Percentiles rank a stretch among this genome's conserved stretches.
phyloP scores from a whole-genome alignment of 2,113 vertebrate species.

The Brienomyrus longianalis region DNA sequence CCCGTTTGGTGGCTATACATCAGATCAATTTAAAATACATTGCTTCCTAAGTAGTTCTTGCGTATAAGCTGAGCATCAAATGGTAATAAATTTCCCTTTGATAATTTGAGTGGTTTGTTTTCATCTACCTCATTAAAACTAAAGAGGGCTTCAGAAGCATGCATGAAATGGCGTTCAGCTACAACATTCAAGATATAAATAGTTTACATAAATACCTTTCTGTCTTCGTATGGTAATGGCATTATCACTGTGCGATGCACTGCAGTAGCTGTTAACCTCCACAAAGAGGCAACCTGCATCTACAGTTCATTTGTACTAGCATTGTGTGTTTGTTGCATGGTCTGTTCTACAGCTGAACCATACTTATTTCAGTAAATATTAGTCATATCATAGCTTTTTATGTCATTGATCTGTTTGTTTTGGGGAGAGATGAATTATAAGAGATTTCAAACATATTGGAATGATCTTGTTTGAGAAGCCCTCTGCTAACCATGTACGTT shows the following conservation, averaged over 20 bases:
- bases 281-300: slow-evolving; percentile 47
- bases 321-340: neutral
- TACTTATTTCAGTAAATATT: neutral
- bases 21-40: neutral
- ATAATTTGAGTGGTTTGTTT: neutral
- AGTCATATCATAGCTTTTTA: neutral
- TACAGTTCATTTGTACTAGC: slow-evolving; percentile 8
- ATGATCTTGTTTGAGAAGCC: neutral
- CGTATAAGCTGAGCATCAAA: neutral
- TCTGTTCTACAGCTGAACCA: neutral
- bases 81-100: neutral
- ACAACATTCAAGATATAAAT: slow-evolving; percentile 28
- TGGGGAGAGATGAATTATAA: neutral
- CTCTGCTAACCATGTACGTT: neutral
- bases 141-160: neutral
- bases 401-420: neutral
- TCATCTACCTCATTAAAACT: neutral
- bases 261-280: slow-evolving; percentile 41
- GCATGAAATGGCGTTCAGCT: slow-evolving; percentile 4
- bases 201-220: slow-evolving; percentile 31
- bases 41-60: neutral
- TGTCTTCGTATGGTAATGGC: neutral
- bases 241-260: neutral
- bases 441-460: neutral
- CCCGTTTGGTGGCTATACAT: neutral